Percentiles rank a stretch among this genome's conserved stretches.
These are phyloP conservation scores for Clostera curtula DNA, from an alignment of 2,888 invertebrate genomes.

Conservation along the genomic window DNA sequence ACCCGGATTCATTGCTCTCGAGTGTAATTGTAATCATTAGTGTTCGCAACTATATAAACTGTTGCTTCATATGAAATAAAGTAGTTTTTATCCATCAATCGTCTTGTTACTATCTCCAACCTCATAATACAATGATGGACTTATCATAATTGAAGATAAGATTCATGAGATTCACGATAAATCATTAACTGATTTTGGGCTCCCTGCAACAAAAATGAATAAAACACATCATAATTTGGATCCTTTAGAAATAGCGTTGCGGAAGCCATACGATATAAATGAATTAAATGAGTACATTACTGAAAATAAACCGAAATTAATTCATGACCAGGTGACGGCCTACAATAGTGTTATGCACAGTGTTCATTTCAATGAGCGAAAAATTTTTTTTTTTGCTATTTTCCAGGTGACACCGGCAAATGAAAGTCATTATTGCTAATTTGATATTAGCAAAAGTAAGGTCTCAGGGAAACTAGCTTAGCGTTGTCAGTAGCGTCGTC, in stretches of 20 bases:
- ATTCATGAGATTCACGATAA: constrained; percentile 6
- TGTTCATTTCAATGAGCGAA: constrained; percentile 7
- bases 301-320: constrained; percentile 13
- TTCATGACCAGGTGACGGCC: constrained; percentile 10
- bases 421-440: constrained; percentile 11
- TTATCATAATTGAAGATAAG: not conserved
- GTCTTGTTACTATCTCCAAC: too few species aligned
- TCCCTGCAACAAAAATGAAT: constrained; percentile 8
- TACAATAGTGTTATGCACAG: constrained; percentile 11
- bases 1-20: too few species aligned
- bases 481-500: constrained; percentile 13
- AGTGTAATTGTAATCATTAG: too few species aligned
- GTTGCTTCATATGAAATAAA: too few species aligned
- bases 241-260: constrained; percentile 11
- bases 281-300: constrained; percentile 8
- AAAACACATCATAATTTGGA: constrained; percentile 10
- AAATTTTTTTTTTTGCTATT: constrained; percentile 1
- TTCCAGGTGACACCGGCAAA: constrained; percentile 4
- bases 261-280: constrained; percentile 11
- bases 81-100: too few species aligned
- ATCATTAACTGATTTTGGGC: constrained; percentile 8
- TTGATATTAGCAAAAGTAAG: constrained; percentile 13
- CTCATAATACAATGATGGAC: too few species aligned
- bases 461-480: constrained; percentile 6
- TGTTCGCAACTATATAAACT: too few species aligned